Base-by-base conservation (phyloP, 2,888 invertebrate species). In the Agrotis puta region DNA sequence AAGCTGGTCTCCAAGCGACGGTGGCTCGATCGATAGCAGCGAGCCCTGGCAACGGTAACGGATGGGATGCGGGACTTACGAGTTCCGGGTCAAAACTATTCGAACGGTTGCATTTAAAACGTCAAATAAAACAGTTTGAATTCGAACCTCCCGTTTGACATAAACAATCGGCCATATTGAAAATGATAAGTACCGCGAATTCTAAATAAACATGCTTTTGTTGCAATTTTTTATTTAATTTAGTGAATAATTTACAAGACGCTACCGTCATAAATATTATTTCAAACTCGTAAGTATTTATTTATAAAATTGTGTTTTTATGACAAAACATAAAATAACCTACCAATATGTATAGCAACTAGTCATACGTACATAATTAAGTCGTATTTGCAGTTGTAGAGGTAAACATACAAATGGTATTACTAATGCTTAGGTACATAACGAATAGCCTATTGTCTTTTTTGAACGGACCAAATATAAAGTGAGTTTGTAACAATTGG, bases 11-110 rank as follows among this genome's bases (percentile, higher is more conserved):
- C 84, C 74, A 86, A 84, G 88, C 89, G 84, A 89, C 90, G 83
- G 83, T 77, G 74, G 80, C 80, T 86, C 85, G 85, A 92, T 91
- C 88, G 91, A 89, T 91, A 88, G 86, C 70, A 70, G 54, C 64
- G 50, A 65, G 61, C 71, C 78, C 72, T 70, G 68, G 58, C 74
- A 78, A 69, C 74, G 61, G 61, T 61, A 61, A 77, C 65, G 79
- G 68, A 75, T 66, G 72, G 74, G 79, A 80, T 85, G 77, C 79
- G 70, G 33, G 33, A n/a, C 33, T 59, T 43, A 45, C 16, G 33
- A 63, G 20, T 33, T 50, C 47, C 64, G 47, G 66, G 33, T 45
- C 11, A 1, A 24, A 56, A 69, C 58, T 66, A 70, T 45, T 43
- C 27, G 18, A 50, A 64, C 22, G 7, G 14, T 33, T 74, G 24